Conservation (phyloP, 2,797 vertebrate species). For the Lepilemur ruficaudatus region DNA sequence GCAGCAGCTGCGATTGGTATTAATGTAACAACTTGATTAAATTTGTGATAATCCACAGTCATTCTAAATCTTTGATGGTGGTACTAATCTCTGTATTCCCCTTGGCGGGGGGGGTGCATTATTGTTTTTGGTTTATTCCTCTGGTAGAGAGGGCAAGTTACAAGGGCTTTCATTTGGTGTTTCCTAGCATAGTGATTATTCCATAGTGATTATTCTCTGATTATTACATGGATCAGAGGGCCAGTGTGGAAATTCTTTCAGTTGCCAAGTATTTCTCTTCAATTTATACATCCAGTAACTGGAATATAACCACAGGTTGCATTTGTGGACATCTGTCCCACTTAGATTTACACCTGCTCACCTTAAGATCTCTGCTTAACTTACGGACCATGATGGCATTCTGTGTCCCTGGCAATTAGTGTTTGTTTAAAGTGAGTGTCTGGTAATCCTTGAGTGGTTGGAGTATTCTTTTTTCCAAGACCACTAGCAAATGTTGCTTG, state of each 20-base stretch:
- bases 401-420: not conserved
- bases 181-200: not conserved
- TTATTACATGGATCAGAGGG: not conserved
- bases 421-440: not conserved
- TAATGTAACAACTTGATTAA: not conserved
- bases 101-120: not conserved
- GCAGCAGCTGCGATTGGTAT: not conserved
- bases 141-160: not conserved
- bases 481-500: not conserved
- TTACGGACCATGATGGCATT: not conserved
- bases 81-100: not conserved
- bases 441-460: not conserved
- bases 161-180: not conserved
- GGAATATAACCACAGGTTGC: not conserved
- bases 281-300: not conserved
- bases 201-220: too few relatives aligned
- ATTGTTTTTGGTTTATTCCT: not conserved
- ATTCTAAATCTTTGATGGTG: conserved; percentile 7
- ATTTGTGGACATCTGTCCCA: not conserved
- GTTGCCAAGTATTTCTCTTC: not conserved
- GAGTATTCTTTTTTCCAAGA: not conserved
- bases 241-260: not conserved
- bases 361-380: not conserved
- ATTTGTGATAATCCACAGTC: conserved; percentile 16
- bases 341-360: not conserved